These are phyloP conservation scores for Vireo altiloquus DNA, from an alignment of 2,113 vertebrate genomes.

Conservation along the genomic window DNA sequence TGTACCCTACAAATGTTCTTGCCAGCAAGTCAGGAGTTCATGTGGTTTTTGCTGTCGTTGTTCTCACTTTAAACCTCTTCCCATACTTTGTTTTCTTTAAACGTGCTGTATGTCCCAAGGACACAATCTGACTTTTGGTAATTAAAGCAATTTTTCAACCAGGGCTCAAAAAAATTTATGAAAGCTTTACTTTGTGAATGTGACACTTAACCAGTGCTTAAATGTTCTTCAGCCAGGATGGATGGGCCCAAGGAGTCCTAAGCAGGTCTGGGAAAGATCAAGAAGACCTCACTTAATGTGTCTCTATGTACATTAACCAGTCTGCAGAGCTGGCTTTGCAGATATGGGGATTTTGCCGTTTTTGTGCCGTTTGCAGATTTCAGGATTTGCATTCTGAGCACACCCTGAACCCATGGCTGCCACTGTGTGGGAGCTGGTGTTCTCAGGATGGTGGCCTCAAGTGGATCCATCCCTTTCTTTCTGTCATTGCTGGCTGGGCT, in stretches of 20 bases:
- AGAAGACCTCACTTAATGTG: background rate
- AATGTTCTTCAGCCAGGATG: background rate
- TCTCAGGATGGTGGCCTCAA: background rate
- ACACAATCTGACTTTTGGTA: background rate
- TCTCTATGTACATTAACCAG: background rate
- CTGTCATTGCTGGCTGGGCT: background rate
- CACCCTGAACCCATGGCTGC: accelerated
- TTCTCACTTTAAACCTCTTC: background rate
- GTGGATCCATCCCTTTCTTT: background rate
- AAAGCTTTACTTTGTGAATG: background rate
- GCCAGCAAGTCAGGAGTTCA: background rate
- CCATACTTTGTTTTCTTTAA: background rate
- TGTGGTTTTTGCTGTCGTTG: background rate
- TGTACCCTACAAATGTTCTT: background rate
- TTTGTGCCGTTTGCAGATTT: background rate
- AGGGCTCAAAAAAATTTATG: background rate
- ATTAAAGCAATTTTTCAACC: background rate
- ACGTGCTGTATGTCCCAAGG: background rate
- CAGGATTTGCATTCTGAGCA: background rate
- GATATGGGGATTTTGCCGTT: background rate
- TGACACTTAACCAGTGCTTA: background rate
- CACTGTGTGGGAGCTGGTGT: accelerated
- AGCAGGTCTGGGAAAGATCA: background rate
- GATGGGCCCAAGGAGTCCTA: background rate
- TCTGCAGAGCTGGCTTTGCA: background rate